Conservation (phyloP, 37 sponge, comb jelly and placozoan genomes). For the Ianthella basta region DNA sequence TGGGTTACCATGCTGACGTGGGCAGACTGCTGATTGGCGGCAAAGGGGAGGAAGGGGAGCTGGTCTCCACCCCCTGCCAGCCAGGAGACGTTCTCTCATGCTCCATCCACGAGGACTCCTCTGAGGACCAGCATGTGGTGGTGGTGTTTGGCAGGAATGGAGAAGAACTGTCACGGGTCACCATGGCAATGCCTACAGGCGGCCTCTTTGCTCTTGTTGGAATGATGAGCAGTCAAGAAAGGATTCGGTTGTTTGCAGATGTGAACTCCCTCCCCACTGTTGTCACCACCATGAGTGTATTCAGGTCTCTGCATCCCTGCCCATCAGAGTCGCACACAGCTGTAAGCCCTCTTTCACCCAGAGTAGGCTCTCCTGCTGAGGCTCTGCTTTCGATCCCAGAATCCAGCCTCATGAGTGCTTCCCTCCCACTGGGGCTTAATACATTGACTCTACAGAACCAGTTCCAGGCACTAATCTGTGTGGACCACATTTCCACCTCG, state of each 20-base stretch:
- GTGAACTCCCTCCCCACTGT: background rate
- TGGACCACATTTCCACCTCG: too few species aligned
- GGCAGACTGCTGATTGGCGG: conserved; percentile 50
- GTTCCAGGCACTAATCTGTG: too few species aligned
- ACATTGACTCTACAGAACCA: too few species aligned
- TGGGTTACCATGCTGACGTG: conserved; percentile 64
- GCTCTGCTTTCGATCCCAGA: too few species aligned
- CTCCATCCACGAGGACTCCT: conserved; percentile 20
- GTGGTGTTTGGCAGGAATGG: conserved; percentile 60
- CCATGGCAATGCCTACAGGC: conserved; percentile 34
- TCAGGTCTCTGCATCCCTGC: background rate
- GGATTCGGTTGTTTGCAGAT: conserved; percentile 28
- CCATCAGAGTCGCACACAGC: background rate
- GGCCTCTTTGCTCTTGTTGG: conserved; percentile 70
- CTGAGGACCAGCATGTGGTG: background rate
- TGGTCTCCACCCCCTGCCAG: conserved; percentile 15
- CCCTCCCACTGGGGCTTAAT: too few species aligned
- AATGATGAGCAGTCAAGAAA: conserved; percentile 63
- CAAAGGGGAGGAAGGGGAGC: conserved; percentile 21
- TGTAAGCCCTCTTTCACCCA: too few species aligned
- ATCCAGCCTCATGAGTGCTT: too few species aligned
- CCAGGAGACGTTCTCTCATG: conserved; percentile 51
- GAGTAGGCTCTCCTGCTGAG: too few species aligned
- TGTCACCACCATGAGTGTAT: background rate
- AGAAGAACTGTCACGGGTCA: background rate